A percentile compares a stretch with the other conserved stretches of the same genome.
These are phyloP conservation scores for Dynastes grantii DNA, from an alignment of 2,888 invertebrate species.

Conservation along the genomic window DNA sequence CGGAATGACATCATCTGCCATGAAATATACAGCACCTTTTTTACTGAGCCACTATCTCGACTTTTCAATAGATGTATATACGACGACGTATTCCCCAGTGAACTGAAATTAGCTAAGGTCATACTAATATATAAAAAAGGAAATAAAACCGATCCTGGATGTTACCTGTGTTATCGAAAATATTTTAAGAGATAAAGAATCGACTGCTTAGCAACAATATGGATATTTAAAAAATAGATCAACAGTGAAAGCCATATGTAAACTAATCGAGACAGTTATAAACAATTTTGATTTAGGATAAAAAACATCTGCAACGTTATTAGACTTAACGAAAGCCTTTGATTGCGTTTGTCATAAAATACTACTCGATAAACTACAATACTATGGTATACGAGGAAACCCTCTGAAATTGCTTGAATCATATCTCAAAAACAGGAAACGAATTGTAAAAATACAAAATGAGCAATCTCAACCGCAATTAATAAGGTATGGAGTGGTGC, in stretches of 20 bases:
- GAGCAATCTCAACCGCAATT: too few species aligned
- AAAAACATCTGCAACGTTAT: neutral
- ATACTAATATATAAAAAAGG: neutral
- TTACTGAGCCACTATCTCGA: neutral
- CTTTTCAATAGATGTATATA: neutral
- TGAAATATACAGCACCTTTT: neutral
- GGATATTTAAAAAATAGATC: neutral
- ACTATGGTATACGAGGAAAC: neutral
- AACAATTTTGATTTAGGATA: neutral
- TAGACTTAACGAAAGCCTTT: constrained; percentile 5
- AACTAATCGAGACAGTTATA: constrained; percentile 4
- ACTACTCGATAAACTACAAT: neutral
- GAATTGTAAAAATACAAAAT: neutral
- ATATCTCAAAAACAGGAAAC: neutral
- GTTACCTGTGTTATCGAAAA: too few species aligned
- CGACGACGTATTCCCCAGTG: neutral
- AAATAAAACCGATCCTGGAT: neutral
- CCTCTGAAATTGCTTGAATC: constrained; percentile 6
- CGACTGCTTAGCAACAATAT: neutral
- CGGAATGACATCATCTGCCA: neutral
- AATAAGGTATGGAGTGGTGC: neutral
- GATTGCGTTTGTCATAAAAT: neutral
- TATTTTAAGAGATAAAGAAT: too few species aligned
- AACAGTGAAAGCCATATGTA: neutral
- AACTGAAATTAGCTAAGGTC: neutral